Percentiles rank a stretch among this genome's conserved stretches.
Evolutionary conservation across 1,140 invertebrate species (phyloP).

Genomic region (Coenobita brevimanus): DNA sequence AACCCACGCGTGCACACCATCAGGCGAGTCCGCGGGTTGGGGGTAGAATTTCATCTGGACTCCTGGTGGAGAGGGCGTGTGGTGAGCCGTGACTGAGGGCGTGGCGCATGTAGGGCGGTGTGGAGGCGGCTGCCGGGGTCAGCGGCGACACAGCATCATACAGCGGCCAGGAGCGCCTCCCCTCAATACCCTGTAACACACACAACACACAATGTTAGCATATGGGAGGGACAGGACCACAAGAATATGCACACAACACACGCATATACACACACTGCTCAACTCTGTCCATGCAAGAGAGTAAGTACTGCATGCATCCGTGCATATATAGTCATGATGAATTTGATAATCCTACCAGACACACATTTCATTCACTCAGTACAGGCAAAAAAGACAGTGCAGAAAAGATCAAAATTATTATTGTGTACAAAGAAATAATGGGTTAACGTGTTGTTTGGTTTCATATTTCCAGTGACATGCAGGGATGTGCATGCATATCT

Average conservation of each 20-base stretch:
- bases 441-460: too few species aligned
- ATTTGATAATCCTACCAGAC: too few species aligned
- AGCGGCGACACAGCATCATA: slow-evolving; percentile 43
- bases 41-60: slow-evolving; percentile 70
- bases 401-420: background rate
- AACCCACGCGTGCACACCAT: slow-evolving; percentile 69
- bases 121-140: slow-evolving; percentile 4
- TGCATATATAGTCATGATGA: background rate
- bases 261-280: too few species aligned
- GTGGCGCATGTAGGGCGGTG: slow-evolving; percentile 49
- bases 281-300: background rate
- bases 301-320: too few species aligned
- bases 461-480: too few species aligned
- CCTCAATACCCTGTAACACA: slow-evolving; percentile 39
- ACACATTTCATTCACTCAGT: too few species aligned
- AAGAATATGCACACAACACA: slow-evolving; percentile 18
- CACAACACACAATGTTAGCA: slow-evolving; percentile 29
- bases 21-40: slow-evolving; percentile 67
- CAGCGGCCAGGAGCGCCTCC: slow-evolving; percentile 4
- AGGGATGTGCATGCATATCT: too few species aligned
- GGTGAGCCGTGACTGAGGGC: slow-evolving; percentile 17
- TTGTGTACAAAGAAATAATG: too few species aligned
- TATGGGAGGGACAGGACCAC: slow-evolving; percentile 38
- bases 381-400: background rate
- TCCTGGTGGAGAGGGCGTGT: slow-evolving; percentile 21